Base-by-base conservation (phyloP, 2,888 invertebrate species). In the Leptogaster cylindrica region DNA sequence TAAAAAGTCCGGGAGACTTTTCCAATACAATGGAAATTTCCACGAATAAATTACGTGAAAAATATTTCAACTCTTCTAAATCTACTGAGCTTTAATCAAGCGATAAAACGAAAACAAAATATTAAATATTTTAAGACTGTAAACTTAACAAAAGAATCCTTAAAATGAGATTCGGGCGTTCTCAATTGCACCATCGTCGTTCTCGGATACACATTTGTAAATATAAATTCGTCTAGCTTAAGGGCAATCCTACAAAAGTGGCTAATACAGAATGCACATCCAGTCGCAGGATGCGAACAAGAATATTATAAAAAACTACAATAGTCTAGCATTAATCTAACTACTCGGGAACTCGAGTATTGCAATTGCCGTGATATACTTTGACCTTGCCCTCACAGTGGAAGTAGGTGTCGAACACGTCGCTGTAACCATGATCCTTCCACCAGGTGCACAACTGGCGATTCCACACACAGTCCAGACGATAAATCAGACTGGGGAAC, bases 401-500 rank as follows among this genome's bases (percentile, higher is more conserved):
- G 72, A 87, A 88, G 80, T 91, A 93, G 70, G 84, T 80, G 71
- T 88, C 85, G 77, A 92, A 92, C 36, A 90, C 85, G 72, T 88
- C 86, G 28, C 84, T 83, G 73, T 91, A 91, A 0, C 90, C 91
- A 72, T 89, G 87, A 71, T 88, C 86, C 73, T 85, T 83, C 92
- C 92, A 93, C 91, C 91, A 92, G 0, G 86, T 86, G 76, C 92
- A 93, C 66, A 93, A 79, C 77, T 93, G 92, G 55, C 91, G 82
- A 78, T 93, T 93, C 88, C 92, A 92, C 3, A 86, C 85, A 76
- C 93, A 93, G 68, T 90, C 88, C 44, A 93, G 79, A 10, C 86
- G 84, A 77, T 89, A 87, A 74, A 93, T 88, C 48, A 92, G 78
- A 70, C 88, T 84, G 5, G 89, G 88, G 73, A 88, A 83, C 74